These are phyloP conservation scores for Epsilonema sp. DNA, from an alignment of 2,888 invertebrate genomes.

Conservation along the genomic window DNA sequence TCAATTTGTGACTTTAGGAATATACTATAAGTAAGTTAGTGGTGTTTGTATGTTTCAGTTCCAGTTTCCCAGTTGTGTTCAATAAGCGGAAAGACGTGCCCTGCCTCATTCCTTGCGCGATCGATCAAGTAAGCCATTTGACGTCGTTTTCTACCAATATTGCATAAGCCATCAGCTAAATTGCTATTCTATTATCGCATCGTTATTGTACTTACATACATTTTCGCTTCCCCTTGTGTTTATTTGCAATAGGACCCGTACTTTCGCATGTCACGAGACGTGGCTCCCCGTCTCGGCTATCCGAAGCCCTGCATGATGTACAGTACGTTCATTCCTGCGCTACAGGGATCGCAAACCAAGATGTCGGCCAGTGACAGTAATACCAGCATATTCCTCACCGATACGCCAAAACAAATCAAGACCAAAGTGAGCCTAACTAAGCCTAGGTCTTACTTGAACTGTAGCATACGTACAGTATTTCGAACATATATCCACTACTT, in stretches of 20 bases:
- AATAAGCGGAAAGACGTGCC: conserved; percentile 48
- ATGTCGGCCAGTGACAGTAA: conserved; percentile 92
- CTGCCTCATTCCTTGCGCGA: conserved; percentile 85
- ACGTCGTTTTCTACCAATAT: too few relatives aligned
- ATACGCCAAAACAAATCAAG: conserved; percentile 81
- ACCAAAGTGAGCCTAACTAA: too few relatives aligned
- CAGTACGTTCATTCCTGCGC: conserved; percentile 61
- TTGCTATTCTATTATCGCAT: too few relatives aligned
- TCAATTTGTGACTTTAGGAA: too few relatives aligned
- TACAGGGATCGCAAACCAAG: conserved; percentile 90
- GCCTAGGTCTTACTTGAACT: too few relatives aligned
- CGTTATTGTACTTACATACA: too few relatives aligned
- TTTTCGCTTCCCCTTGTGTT: too few relatives aligned
- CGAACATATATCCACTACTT: too few relatives aligned
- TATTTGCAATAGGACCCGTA: conserved; percentile 60
- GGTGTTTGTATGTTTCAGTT: conserved; percentile 21
- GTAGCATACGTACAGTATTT: too few relatives aligned
- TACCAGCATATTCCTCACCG: conserved; percentile 81
- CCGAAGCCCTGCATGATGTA: conserved; percentile 70
- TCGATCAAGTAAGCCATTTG: conserved; percentile 85
- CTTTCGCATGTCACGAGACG: conserved; percentile 94
- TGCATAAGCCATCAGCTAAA: too few relatives aligned
- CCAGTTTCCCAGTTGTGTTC: conserved; percentile 30
- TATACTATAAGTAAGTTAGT: too few relatives aligned
- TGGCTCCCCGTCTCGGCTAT: conserved; percentile 69